Conservation (phyloP, 2,797 vertebrate species). For the Ficedula albicollis region DNA sequence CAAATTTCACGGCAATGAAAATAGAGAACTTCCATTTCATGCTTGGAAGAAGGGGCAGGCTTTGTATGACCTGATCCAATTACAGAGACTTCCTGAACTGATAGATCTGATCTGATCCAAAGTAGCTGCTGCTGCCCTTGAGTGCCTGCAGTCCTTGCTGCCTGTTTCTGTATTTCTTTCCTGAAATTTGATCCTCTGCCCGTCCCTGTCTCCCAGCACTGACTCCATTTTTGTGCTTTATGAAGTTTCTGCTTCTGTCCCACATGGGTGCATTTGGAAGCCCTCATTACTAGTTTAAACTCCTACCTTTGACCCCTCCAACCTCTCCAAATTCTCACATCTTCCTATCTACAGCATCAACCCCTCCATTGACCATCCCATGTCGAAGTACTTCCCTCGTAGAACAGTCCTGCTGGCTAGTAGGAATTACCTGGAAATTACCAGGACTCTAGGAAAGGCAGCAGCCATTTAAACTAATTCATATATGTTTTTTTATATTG, state of each 20-base stretch:
- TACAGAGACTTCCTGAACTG: slow-evolving; percentile 17
- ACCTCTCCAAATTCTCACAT: neutral
- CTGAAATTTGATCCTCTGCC: neutral
- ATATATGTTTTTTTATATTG: neutral
- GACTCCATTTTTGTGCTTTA: neutral
- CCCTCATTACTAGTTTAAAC: neutral
- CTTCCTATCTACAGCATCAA: neutral
- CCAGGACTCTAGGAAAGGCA: neutral
- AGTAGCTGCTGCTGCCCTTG: neutral
- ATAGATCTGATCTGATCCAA: neutral
- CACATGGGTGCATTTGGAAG: neutral
- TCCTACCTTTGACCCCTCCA: neutral
- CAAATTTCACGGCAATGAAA: slow-evolving; percentile 45
- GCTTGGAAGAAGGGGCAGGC: slow-evolving; percentile 5
- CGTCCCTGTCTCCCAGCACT: neutral
- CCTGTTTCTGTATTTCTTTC: neutral
- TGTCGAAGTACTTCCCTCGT: neutral
- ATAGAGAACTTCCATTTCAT: slow-evolving; percentile 48
- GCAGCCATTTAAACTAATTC: neutral
- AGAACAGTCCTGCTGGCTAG: neutral
- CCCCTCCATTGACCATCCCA: fast-evolving
- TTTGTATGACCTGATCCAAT: slow-evolving; percentile 25
- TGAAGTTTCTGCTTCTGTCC: fast-evolving
- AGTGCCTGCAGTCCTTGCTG: neutral
- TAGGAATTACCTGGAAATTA: neutral